Conservation (phyloP, 2,888 invertebrate species). For the Eupithecia pulchellata region DNA sequence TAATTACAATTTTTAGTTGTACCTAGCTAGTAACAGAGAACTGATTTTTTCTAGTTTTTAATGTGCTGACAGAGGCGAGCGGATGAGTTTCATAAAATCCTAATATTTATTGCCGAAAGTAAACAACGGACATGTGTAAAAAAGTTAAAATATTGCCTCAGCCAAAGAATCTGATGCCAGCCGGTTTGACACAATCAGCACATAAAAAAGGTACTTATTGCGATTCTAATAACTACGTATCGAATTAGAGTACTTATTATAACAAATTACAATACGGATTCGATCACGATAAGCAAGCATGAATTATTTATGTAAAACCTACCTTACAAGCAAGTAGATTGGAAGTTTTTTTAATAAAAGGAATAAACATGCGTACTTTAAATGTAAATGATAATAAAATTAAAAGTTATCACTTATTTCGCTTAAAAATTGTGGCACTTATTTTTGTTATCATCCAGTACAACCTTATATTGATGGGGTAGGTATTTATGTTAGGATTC, state of each 20-base stretch:
- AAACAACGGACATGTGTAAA: neutral
- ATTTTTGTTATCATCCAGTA: too few species aligned
- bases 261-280: neutral
- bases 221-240: neutral
- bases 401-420: too few species aligned
- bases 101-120: slow-evolving; percentile 10
- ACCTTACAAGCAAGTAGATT: neutral
- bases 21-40: neutral
- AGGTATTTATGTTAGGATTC: too few species aligned
- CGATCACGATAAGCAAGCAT: neutral
- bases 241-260: neutral
- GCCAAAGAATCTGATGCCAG: slow-evolving; percentile 46
- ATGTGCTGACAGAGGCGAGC: neutral
- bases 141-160: slow-evolving; percentile 48
- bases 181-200: slow-evolving; percentile 40
- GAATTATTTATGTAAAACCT: neutral
- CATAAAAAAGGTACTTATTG: neutral
- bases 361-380: too few species aligned
- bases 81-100: neutral
- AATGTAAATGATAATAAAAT: too few species aligned
- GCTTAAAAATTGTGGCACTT: too few species aligned
- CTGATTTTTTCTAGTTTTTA: neutral
- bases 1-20: neutral
- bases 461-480: too few species aligned
- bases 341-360: neutral